These are phyloP conservation scores for Xylota sylvarum DNA, from an alignment of 2,888 invertebrate species.

Conservation along the genomic window DNA sequence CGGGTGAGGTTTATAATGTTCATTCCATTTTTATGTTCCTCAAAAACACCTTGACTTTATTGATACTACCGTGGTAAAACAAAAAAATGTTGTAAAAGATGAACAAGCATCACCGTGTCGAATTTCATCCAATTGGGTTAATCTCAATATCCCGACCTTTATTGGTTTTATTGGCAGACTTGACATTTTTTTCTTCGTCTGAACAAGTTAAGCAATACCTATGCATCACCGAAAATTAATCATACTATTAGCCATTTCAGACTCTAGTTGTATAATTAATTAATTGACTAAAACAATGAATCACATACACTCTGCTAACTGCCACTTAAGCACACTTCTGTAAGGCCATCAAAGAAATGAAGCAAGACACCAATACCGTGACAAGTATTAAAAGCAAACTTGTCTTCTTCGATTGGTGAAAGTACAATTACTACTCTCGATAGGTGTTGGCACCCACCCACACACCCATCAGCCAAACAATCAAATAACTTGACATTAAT, in stretches of 20 bases:
- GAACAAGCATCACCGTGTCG: not conserved
- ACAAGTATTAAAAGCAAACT: not conserved
- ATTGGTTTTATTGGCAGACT: not conserved
- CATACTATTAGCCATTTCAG: not conserved
- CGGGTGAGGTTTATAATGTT: not conserved
- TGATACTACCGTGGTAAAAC: not conserved
- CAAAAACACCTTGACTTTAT: not conserved
- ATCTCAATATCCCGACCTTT: not conserved
- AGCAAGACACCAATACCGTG: not conserved
- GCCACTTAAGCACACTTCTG: not conserved
- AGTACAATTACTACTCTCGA: not conserved
- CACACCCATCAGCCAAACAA: not conserved
- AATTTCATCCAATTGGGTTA: conserved; percentile 2
- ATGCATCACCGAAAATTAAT: not conserved
- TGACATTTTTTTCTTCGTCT: not conserved
- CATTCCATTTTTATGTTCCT: not conserved
- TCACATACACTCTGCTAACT: conserved; percentile 2
- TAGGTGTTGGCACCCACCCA: not conserved
- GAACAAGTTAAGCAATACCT: not conserved
- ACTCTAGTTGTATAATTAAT: not conserved
- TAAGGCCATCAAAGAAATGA: not conserved
- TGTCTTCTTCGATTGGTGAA: conserved; percentile 24
- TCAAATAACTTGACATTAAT: conserved; percentile 18
- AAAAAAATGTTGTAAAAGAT: not conserved
- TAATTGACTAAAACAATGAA: conserved; percentile 13